Evolutionary conservation across 2,888 invertebrate species (phyloP).

Genomic region (Parnassius orleans): DNA sequence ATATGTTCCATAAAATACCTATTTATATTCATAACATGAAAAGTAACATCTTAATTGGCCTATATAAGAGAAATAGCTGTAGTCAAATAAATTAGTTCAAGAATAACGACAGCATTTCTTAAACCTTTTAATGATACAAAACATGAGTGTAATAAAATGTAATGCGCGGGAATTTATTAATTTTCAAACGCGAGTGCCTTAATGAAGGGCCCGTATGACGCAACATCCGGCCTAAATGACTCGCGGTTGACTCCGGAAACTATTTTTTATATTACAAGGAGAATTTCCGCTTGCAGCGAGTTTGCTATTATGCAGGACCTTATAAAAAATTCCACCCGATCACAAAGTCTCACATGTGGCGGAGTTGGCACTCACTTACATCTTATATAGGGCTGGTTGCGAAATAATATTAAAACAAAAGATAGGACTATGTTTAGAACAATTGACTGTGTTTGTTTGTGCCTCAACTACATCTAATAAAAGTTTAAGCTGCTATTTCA

Average conservation of each 20-base stretch:
- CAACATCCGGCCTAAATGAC: slow-evolving; percentile 20
- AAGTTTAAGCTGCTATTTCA: no score
- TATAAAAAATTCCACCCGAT: slow-evolving; percentile 8
- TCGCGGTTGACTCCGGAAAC: slow-evolving; percentile 20
- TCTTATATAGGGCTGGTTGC: neutral
- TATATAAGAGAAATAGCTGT: neutral
- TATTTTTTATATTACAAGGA: slow-evolving; percentile 19
- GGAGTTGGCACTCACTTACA: neutral
- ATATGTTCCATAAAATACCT: no score
- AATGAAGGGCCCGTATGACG: slow-evolving; percentile 19
- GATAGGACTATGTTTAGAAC: no score
- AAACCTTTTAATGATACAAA: neutral
- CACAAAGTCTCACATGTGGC: slow-evolving; percentile 6
- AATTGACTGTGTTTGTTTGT: no score
- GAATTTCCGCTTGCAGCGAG: slow-evolving; percentile 18
- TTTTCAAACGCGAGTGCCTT: slow-evolving; percentile 16
- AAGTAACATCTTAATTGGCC: neutral
- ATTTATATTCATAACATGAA: no score
- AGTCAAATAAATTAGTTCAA: neutral
- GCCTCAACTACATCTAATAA: no score
- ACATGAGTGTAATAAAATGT: neutral
- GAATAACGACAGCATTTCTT: neutral
- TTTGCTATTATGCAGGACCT: slow-evolving; percentile 7
- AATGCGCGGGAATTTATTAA: slow-evolving; percentile 13
- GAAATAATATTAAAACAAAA: neutral